Evolutionary conservation across 2,888 invertebrate genomes (phyloP).

Genomic region (Monochamus alternatus): DNA sequence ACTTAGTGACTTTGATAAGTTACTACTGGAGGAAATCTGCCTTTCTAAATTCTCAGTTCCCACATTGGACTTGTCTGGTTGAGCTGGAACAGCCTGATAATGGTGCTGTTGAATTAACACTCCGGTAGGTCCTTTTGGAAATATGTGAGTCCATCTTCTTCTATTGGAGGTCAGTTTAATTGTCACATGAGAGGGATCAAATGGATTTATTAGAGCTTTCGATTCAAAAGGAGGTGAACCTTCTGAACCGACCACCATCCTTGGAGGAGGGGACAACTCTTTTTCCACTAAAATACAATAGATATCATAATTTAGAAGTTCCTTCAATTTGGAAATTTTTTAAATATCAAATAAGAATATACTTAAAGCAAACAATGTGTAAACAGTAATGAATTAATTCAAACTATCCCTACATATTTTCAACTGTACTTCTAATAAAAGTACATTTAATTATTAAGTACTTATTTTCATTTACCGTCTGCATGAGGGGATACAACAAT

Average conservation of each 20-base stretch:
- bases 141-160: slow-evolving; percentile 98
- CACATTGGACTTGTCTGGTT: slow-evolving; percentile 59
- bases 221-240: slow-evolving; percentile 79
- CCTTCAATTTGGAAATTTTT: no score
- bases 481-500: slow-evolving; percentile 63
- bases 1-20: slow-evolving; percentile 46
- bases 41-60: slow-evolving; percentile 42
- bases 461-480: slow-evolving; percentile 59
- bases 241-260: slow-evolving; percentile 75
- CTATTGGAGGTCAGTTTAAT: slow-evolving; percentile 96
- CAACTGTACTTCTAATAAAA: background rate
- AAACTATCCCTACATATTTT: no score
- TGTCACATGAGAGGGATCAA: slow-evolving; percentile 97
- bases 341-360: no score
- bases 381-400: no score
- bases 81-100: slow-evolving; percentile 87
- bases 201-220: slow-evolving; percentile 95
- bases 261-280: slow-evolving; percentile 73
- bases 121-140: slow-evolving; percentile 94
- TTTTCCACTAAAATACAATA: slow-evolving; percentile 62
- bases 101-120: slow-evolving; percentile 95
- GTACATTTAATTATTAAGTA: background rate
- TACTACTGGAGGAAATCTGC: slow-evolving; percentile 59
- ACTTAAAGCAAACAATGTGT: no score
- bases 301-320: background rate